Conservation (phyloP, 2,888 invertebrate species). For the Cetonia aurata region DNA sequence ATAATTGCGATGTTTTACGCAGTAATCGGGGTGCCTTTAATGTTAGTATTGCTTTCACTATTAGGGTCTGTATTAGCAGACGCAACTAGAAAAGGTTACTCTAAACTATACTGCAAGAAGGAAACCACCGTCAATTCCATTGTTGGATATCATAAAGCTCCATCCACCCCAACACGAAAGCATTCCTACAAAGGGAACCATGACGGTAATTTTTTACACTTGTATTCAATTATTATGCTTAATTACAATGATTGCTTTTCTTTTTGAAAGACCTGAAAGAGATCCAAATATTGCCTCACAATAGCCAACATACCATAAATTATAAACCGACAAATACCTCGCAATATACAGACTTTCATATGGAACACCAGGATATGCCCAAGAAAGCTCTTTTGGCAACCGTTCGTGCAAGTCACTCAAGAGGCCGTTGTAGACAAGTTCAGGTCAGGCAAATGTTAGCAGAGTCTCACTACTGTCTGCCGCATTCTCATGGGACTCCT, state of each 20-base stretch:
- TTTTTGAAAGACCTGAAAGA: conserved; percentile 46
- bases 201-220: conserved; percentile 55
- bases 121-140: conserved; percentile 51
- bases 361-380: conserved; percentile 60
- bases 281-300: conserved; percentile 57
- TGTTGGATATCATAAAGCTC: conserved; percentile 70
- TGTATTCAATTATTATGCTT: neutral
- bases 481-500: conserved; percentile 59
- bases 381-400: conserved; percentile 64
- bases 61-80: conserved; percentile 86
- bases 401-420: conserved; percentile 61
- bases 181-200: conserved; percentile 64
- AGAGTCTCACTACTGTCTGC: conserved; percentile 67
- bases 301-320: conserved; percentile 55
- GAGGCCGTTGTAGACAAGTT: conserved; percentile 62
- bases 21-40: conserved; percentile 87
- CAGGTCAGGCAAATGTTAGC: conserved; percentile 65
- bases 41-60: conserved; percentile 87
- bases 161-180: conserved; percentile 68
- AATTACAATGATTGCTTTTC: conserved; percentile 1
- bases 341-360: conserved; percentile 47
- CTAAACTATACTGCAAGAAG: conserved; percentile 65
- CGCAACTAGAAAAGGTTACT: conserved; percentile 79
- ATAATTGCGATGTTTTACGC: conserved; percentile 90
- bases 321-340: conserved; percentile 52